These are phyloP conservation scores for Sebastes vulpes DNA, from an alignment of 2,797 vertebrate genomes.

Conservation along the genomic window DNA sequence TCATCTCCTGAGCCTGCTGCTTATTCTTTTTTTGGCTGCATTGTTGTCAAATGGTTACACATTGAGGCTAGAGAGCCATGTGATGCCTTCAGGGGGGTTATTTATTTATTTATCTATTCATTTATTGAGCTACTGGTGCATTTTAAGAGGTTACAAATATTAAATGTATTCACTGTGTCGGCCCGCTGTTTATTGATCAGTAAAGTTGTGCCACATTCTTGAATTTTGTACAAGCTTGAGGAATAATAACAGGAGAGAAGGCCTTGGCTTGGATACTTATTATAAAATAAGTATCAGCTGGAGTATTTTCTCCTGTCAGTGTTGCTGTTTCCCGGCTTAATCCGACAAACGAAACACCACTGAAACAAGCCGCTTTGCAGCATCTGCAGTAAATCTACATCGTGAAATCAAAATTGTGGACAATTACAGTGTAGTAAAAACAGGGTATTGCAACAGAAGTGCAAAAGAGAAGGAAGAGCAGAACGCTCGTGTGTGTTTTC, in stretches of 20 bases:
- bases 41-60: conserved; percentile 41
- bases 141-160: conserved; percentile 56
- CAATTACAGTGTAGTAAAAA: conserved; percentile 18
- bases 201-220: conserved; percentile 39
- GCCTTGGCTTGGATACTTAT: neutral
- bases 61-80: conserved; percentile 25
- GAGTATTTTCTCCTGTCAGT: neutral
- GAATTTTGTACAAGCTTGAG: conserved; percentile 15
- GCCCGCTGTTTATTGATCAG: conserved; percentile 57
- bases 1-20: neutral
- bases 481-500: conserved; percentile 52
- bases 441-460: conserved; percentile 29
- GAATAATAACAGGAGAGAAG: conserved; percentile 23
- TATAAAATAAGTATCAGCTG: neutral
- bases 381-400: neutral
- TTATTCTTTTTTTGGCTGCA: conserved; percentile 18
- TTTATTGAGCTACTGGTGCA: conserved; percentile 39
- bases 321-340: neutral
- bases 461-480: conserved; percentile 36
- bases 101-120: conserved; percentile 10
- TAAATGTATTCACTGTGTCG: conserved; percentile 42
- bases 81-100: conserved; percentile 25
- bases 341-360: neutral
- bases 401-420: neutral
- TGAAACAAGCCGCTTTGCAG: neutral